Evolutionary conservation across 1,140 invertebrate species (phyloP), one percentile per base, ranked within the genome.

Genomic region (Tetraneura akinire): DNA sequence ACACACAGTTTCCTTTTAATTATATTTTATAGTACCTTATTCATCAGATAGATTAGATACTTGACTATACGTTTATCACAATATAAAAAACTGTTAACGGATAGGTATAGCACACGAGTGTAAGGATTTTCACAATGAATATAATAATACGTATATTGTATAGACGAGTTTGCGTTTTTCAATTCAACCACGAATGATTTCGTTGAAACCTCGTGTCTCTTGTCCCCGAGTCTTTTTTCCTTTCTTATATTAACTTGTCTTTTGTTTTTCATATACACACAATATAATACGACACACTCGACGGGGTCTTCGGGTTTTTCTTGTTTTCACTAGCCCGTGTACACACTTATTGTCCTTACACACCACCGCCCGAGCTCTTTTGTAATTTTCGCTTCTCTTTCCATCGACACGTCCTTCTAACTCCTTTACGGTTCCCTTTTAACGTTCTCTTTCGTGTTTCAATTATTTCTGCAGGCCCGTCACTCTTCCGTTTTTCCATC

Each of bases 211-310:
- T 32, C 64, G 3, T 29, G 53, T 37, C n/a, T 76, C 51, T 42
- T 74, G 18, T 37, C 8, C 32, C 37, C 5, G n/a, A 29, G 18
- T 32, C 11, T 60, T 21, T 57, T 37, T 51, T 37, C 16, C 3
- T 23, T 68, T 23, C 23, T 23, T 51, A 55, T 74, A 74, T 74
- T 74, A 74, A 57, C 8, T 37, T n/a, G n/a, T 42, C 21, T 32
- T 55, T 76, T 57, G 73, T 76, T 37, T 57, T 29, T 71, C 23
- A 14, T 74, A 53, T 29, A 57, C 57, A 37, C 71, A 74, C 42
- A 74, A 74, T 55, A 74, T 57, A 74, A 74, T 55, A 74, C 49
- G 32, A 74, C 73, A 16, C 26, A 23, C 73, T 57, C 32, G 23
- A 76, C 26, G 13, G 32, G 32, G 29, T 32, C 32, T 45, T 23